phyloP scores from a whole-genome alignment of 2,113 vertebrate genomes.

The Sinocyclocheilus grahami region DNA sequence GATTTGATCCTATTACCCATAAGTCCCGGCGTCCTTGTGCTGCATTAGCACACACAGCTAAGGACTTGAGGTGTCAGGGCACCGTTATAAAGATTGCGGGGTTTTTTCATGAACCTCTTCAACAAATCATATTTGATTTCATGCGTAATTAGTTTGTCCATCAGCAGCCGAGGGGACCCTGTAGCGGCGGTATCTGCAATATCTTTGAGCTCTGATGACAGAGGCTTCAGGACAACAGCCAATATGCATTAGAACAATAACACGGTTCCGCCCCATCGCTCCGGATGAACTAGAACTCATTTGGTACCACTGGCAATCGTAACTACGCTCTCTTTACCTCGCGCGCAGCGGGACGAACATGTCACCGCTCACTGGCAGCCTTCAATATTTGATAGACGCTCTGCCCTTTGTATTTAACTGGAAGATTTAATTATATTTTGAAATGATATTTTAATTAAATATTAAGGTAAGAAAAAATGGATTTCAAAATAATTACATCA shows the following conservation, averaged over 20 bases:
- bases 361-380: constrained; percentile 51
- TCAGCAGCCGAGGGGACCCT: constrained; percentile 61
- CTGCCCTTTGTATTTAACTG: constrained; percentile 87
- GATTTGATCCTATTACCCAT: constrained; percentile 40
- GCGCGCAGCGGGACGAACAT: constrained; percentile 22
- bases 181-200: constrained; percentile 54
- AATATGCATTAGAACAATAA: constrained; percentile 65
- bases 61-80: constrained; percentile 43
- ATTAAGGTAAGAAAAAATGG: constrained; percentile 96
- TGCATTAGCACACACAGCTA: constrained; percentile 26
- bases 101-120: constrained; percentile 62
- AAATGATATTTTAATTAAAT: constrained; percentile 99
- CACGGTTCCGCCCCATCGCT: constrained; percentile 53
- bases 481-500: constrained; percentile 98
- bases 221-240: constrained; percentile 55
- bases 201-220: constrained; percentile 52
- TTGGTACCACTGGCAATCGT: constrained; percentile 33
- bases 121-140: constrained; percentile 79
- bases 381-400: constrained; percentile 69
- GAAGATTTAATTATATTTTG: constrained; percentile 95
- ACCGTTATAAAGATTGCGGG: constrained; percentile 24
- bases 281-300: constrained; percentile 48
- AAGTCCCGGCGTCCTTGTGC: constrained; percentile 13
- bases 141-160: constrained; percentile 77
- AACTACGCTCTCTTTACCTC: constrained; percentile 26